phyloP scores from a whole-genome alignment of 2,888 invertebrate species.

The Latrodectus hesperus region DNA sequence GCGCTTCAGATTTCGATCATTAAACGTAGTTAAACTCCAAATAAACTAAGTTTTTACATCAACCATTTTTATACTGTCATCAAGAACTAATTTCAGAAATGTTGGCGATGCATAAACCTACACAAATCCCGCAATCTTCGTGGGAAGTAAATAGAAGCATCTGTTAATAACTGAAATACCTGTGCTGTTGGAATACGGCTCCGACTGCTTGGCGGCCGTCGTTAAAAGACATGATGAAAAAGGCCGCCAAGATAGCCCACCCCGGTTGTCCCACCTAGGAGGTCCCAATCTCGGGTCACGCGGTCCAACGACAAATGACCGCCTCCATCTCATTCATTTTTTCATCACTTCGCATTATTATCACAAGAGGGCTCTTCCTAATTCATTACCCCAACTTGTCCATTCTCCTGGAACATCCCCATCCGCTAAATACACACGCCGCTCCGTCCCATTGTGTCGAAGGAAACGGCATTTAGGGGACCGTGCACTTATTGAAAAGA shows the following conservation, averaged over 20 bases:
- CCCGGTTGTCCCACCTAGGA: slow-evolving; percentile 48
- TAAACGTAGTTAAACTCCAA: too few species aligned
- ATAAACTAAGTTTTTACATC: too few species aligned
- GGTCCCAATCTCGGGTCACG: slow-evolving; percentile 51
- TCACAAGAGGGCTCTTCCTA: not conserved
- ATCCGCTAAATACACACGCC: too few species aligned
- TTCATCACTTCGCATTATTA: slow-evolving; percentile 53
- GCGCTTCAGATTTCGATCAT: too few species aligned
- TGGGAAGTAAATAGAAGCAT: not conserved
- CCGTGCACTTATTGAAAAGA: too few species aligned
- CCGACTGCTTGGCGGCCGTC: slow-evolving; percentile 23
- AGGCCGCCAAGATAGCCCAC: slow-evolving; percentile 61
- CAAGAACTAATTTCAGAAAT: too few species aligned
- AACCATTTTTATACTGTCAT: too few species aligned
- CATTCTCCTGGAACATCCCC: not conserved
- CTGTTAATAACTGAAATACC: not conserved
- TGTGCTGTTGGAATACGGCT: not conserved
- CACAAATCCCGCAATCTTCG: too few species aligned
- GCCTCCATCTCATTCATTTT: slow-evolving; percentile 46
- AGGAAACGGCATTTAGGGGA: too few species aligned
- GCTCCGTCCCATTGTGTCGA: not conserved
- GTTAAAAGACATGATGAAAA: slow-evolving; percentile 36
- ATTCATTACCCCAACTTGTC: slow-evolving; percentile 15
- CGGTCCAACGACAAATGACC: slow-evolving; percentile 55
- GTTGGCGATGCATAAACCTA: too few species aligned